Conservation (phyloP, 2,113 vertebrate species). For the Brachypodius melanocephalos region DNA sequence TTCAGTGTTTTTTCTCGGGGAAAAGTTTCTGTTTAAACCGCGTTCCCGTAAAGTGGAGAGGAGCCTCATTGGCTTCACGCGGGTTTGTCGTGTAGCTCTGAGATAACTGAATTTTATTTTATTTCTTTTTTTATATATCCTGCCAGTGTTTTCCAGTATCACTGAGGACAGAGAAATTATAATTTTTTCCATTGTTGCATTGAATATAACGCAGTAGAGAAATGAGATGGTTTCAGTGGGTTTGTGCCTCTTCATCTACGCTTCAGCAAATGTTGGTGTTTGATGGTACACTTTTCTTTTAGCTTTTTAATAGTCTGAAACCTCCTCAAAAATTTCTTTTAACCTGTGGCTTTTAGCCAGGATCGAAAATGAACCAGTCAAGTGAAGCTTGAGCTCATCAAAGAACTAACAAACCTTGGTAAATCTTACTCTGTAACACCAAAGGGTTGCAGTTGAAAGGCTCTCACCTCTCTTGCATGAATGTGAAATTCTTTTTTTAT, state of each 20-base stretch:
- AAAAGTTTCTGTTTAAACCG: neutral
- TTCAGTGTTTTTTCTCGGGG: neutral
- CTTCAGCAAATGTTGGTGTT: neutral
- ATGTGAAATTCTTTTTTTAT: neutral
- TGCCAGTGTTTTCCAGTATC: neutral
- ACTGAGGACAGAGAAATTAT: neutral
- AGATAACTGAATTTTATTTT: neutral
- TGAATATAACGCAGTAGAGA: neutral
- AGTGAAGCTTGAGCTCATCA: neutral
- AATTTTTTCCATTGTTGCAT: accelerated
- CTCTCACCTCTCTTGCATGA: neutral
- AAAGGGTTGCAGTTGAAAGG: neutral
- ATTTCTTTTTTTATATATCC: neutral
- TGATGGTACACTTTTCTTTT: neutral
- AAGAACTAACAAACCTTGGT: neutral
- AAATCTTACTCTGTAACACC: neutral
- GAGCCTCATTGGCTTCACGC: neutral
- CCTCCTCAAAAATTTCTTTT: neutral
- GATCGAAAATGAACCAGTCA: neutral
- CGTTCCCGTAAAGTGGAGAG: neutral
- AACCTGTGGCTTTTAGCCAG: neutral
- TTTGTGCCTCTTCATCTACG: neutral
- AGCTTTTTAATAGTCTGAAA: neutral
- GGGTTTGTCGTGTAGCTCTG: neutral
- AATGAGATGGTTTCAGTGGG: neutral